Evolutionary conservation across 1,140 invertebrate species (phyloP).

Genomic region (Heliconius congener): DNA sequence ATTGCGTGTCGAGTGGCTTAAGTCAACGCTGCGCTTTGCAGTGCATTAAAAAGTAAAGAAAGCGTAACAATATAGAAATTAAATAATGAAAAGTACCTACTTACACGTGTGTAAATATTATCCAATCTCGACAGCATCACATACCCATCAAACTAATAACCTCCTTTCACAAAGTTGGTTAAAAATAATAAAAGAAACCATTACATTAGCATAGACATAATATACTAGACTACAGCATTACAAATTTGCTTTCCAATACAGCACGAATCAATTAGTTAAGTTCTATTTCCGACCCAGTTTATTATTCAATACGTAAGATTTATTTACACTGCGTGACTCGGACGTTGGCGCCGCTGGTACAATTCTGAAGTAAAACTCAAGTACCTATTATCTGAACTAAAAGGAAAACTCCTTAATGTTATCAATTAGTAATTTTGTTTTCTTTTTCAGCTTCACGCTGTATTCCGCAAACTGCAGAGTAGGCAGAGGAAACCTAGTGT

Average conservation of each 20-base stretch:
- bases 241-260: neutral
- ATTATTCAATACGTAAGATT: slow-evolving; percentile 7
- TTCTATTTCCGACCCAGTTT: slow-evolving; percentile 4
- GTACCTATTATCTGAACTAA: neutral
- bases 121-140: too few relatives aligned
- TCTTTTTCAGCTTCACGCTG: too few relatives aligned
- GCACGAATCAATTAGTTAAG: slow-evolving; percentile 9
- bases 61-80: too few relatives aligned
- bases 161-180: too few relatives aligned
- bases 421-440: neutral
- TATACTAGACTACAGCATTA: neutral
- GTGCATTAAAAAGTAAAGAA: too few relatives aligned
- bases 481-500: too few relatives aligned
- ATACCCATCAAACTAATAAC: too few relatives aligned
- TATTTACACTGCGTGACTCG: slow-evolving; percentile 5
- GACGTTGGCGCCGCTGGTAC: neutral
- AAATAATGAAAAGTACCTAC: too few relatives aligned
- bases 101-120: too few relatives aligned
- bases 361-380: neutral
- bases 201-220: neutral
- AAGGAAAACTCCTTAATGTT: neutral
- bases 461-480: too few relatives aligned
- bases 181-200: neutral
- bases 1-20: too few relatives aligned
- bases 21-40: too few relatives aligned